Evolutionary conservation across 2,888 invertebrate species (phyloP).

Genomic region (Microdon myrmicae): DNA sequence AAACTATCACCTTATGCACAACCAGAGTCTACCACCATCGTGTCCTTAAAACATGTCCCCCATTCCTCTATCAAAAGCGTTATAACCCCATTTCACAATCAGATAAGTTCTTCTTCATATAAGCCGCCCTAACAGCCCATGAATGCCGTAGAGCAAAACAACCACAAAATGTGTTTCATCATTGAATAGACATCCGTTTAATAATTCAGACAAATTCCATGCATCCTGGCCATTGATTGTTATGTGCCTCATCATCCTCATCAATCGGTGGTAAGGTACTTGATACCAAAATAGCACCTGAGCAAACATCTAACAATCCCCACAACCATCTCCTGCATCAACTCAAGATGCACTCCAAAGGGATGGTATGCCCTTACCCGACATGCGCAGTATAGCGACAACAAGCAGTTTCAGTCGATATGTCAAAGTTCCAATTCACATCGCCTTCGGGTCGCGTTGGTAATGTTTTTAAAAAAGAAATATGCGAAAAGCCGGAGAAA

Average conservation of each 20-base stretch:
- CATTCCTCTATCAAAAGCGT: too few species aligned
- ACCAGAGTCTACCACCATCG: too few species aligned
- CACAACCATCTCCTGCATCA: not conserved
- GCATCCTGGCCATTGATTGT: slow-evolving; percentile 40
- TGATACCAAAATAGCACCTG: slow-evolving; percentile 13
- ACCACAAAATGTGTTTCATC: slow-evolving; percentile 30
- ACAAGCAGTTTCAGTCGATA: slow-evolving; percentile 38
- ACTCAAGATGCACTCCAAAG: slow-evolving; percentile 20
- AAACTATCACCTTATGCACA: too few species aligned
- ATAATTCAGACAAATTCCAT: slow-evolving; percentile 36
- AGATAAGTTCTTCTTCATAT: too few species aligned
- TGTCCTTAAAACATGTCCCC: too few species aligned
- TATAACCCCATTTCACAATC: too few species aligned
- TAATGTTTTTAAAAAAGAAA: slow-evolving; percentile 65
- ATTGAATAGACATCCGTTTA: slow-evolving; percentile 37
- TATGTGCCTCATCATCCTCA: slow-evolving; percentile 31
- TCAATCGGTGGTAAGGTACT: slow-evolving; percentile 20
- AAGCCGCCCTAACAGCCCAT: not conserved
- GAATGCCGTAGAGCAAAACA: slow-evolving; percentile 3
- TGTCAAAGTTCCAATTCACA: slow-evolving; percentile 43
- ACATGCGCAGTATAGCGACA: slow-evolving; percentile 44
- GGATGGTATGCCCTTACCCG: slow-evolving; percentile 9
- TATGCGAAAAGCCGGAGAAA: slow-evolving; percentile 66
- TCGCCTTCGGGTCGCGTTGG: slow-evolving; percentile 44
- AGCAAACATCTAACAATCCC: slow-evolving; percentile 19